phyloP scores from a whole-genome alignment of 2,888 invertebrate species.

The Balanococcus diminutus region DNA sequence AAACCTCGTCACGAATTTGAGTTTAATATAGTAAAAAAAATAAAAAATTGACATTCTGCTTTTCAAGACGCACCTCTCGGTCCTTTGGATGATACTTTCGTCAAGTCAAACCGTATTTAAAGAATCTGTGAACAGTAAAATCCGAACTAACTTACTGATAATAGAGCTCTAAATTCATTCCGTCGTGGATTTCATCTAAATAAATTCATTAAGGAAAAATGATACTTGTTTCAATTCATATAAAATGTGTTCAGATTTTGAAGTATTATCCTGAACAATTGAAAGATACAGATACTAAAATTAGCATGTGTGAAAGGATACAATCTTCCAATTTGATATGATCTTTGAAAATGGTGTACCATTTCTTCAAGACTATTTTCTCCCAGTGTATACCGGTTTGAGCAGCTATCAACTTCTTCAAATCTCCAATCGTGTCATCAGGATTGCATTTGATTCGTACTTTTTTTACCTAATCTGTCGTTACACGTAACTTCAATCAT shows the following conservation, averaged over 20 bases:
- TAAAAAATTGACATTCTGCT: background rate
- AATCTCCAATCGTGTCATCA: conserved; percentile 96
- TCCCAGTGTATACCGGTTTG: conserved; percentile 98
- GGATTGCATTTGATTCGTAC: no score
- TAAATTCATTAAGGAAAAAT: conserved; percentile 56
- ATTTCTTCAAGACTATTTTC: conserved; percentile 98
- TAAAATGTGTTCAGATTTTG: no score
- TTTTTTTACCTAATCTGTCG: no score
- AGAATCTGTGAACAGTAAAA: background rate
- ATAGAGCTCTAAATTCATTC: conserved; percentile 97
- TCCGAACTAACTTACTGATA: conserved; percentile 72
- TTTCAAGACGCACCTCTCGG: background rate
- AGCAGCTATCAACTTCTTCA: conserved; percentile 97
- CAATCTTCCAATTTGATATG: conserved; percentile 95
- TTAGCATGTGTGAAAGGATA: conserved; percentile 77
- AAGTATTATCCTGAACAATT: no score
- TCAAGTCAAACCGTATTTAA: background rate
- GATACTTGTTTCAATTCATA: no score
- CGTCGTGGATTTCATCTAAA: conserved; percentile 97
- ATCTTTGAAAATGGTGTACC: conserved; percentile 99
- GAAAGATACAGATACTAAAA: background rate
- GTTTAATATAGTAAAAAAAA: background rate
- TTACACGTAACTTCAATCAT: no score
- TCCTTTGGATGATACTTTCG: background rate
- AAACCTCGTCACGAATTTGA: background rate